These are phyloP conservation scores for Sapayoa aenigma DNA, from an alignment of 2,113 vertebrate genomes.

Conservation along the genomic window DNA sequence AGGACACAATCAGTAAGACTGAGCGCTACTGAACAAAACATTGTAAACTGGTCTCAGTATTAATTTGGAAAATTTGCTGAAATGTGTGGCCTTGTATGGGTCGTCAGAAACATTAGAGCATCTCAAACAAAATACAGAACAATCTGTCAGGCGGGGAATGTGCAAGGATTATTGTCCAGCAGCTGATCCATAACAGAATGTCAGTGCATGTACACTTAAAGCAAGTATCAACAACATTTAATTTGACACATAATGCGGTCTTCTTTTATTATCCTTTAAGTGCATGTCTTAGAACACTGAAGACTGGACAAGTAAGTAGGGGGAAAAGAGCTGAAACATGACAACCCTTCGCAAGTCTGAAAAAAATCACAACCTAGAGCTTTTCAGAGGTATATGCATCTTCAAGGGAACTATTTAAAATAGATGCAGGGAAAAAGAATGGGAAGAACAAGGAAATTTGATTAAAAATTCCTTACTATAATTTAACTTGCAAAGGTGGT, in stretches of 20 bases:
- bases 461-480: neutral
- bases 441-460: neutral
- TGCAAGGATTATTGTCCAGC: constrained; percentile 61
- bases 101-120: constrained; percentile 71
- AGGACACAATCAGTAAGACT: constrained; percentile 79
- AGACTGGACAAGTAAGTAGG: constrained; percentile 26
- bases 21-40: constrained; percentile 70
- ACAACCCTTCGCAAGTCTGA: constrained; percentile 17
- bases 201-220: constrained; percentile 42
- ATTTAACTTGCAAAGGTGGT: constrained; percentile 9
- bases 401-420: constrained; percentile 31
- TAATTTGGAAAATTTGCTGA: constrained; percentile 76
- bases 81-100: constrained; percentile 71
- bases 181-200: constrained; percentile 60
- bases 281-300: constrained; percentile 55
- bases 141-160: constrained; percentile 60
- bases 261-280: constrained; percentile 63
- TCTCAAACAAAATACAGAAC: constrained; percentile 66
- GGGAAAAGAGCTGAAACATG: constrained; percentile 36
- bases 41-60: constrained; percentile 72
- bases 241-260: constrained; percentile 63
- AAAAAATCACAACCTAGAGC: neutral
- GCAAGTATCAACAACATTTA: constrained; percentile 59
- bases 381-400: neutral
- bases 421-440: neutral